A percentile compares a stretch with the other conserved stretches of the same genome.
These are phyloP conservation scores for Gymnoscopelus microlampas DNA, from an alignment of 2,797 vertebrate genomes.

Conservation along the genomic window DNA sequence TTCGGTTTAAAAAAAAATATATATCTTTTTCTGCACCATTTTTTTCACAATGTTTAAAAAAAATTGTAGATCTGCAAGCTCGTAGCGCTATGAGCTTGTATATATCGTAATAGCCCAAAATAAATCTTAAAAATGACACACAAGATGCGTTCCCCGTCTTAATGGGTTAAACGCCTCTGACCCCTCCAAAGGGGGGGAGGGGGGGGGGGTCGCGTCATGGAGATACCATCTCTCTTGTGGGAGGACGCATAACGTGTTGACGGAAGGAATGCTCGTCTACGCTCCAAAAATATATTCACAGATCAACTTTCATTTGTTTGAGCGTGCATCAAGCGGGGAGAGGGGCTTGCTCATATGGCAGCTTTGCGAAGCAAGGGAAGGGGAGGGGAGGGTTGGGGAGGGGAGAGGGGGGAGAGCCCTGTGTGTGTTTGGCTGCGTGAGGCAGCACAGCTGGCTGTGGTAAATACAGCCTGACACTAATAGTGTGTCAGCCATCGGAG, in stretches of 20 bases:
- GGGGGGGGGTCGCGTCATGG: slow-evolving; percentile 50
- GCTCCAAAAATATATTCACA: slow-evolving; percentile 69
- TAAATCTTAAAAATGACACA: too few species aligned
- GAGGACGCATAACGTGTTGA: slow-evolving; percentile 52
- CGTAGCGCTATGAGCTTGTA: too few species aligned
- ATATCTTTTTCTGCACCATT: too few species aligned
- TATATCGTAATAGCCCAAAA: too few species aligned
- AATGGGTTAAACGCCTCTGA: slow-evolving; percentile 57
- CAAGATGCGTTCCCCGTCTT: too few species aligned
- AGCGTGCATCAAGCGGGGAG: slow-evolving; percentile 39
- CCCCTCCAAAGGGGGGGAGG: neutral
- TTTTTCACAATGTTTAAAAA: too few species aligned
- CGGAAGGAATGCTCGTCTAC: slow-evolving; percentile 62
- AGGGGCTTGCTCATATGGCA: slow-evolving; percentile 32
- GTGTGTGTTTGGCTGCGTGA: slow-evolving; percentile 42
- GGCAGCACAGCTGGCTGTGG: slow-evolving; percentile 50
- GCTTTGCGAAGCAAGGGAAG: slow-evolving; percentile 19
- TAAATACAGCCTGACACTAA: slow-evolving; percentile 54
- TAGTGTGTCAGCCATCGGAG: slow-evolving; percentile 55
- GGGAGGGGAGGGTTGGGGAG: slow-evolving; percentile 16
- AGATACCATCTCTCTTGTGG: slow-evolving; percentile 54
- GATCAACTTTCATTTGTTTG: slow-evolving; percentile 67
- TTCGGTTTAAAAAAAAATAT: too few species aligned
- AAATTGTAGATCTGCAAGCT: too few species aligned
- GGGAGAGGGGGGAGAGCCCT: slow-evolving; percentile 37